Evolutionary conservation across 1,140 invertebrate species (phyloP), one percentile per base, ranked within the genome.

Genomic region (Scaptomyza montana): DNA sequence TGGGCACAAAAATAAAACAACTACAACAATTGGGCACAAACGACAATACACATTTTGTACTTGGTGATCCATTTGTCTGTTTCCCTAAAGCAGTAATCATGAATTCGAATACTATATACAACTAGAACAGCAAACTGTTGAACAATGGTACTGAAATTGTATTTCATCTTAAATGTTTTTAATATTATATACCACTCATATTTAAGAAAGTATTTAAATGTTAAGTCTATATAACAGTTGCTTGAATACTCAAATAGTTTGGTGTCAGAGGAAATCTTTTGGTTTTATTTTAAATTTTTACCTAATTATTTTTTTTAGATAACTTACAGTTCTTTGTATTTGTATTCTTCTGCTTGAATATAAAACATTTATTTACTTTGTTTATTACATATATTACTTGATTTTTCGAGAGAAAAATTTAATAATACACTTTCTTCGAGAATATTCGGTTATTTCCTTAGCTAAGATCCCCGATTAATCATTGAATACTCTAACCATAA

Each of bases 11-110:
- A 36, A 33, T 33, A 36, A 36, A 43, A 43, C 39, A 43, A 19
- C 66, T 39, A 77, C 63, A 55, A 74, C 62, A 65, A 66, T 76
- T 50, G 60, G 50, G 59, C 51, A 69, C 66, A 62, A 45, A 33
- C 41, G 16, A 39, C 36, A 41, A 62, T 28, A 28, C 66, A 63
- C 3, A 30, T 39, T 57, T 74, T 62, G 64, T 66, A 46, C 30
- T 41, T 59, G 54, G 46, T 47, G 53, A 71, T 65, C 53, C 54
- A 61, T 36, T 59, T 72, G 47, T 39, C 70, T 68, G 5, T 6
- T 30, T 30, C 6, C 21, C 21, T 4, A 47, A 41, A 50, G 47
- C 47, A 50, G 46, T 62, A 62, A 64, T 64, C 46, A 28, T 16
- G 16, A 16, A 16, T 16, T 16, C 55, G 33, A 28, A 25, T 25